Conservation (phyloP, 2,888 invertebrate species). For the Gonocerus acuteangulatus region DNA sequence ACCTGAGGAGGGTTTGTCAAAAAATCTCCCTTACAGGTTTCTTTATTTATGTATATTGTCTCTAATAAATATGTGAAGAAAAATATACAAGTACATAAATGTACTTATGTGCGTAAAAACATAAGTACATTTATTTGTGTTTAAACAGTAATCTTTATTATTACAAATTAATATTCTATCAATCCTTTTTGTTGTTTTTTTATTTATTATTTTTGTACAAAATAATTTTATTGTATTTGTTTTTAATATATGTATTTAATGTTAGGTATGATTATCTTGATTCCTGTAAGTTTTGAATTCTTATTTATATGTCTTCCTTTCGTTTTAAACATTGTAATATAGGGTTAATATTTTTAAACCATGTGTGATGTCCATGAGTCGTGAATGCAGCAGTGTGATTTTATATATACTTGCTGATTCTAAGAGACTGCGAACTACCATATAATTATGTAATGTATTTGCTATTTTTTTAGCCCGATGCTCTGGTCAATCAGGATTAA, state of each 20-base stretch:
- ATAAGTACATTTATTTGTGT: slow-evolving; percentile 9
- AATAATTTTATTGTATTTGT: slow-evolving; percentile 6
- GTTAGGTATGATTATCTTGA: slow-evolving; percentile 1
- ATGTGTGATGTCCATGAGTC: background rate
- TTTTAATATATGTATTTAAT: slow-evolving; percentile 3
- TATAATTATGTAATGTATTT: background rate
- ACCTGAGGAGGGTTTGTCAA: slow-evolving; percentile 3
- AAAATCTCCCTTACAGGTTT: background rate
- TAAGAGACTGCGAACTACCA: background rate
- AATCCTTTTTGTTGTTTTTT: slow-evolving; percentile 9
- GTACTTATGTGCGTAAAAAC: background rate
- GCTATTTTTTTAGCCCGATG: background rate
- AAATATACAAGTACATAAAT: background rate
- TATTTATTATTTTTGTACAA: slow-evolving; percentile 6
- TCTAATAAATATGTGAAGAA: background rate
- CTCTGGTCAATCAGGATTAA: background rate
- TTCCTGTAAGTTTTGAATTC: slow-evolving; percentile 2
- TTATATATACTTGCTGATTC: background rate
- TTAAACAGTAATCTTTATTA: background rate
- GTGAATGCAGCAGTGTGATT: background rate
- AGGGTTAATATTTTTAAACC: background rate
- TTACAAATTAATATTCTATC: slow-evolving; percentile 5
- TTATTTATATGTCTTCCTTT: background rate
- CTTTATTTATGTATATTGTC: background rate
- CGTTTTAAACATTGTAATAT: background rate